These are phyloP conservation scores for Plecotus auritus DNA, from an alignment of 2,113 vertebrate genomes.

Conservation along the genomic window DNA sequence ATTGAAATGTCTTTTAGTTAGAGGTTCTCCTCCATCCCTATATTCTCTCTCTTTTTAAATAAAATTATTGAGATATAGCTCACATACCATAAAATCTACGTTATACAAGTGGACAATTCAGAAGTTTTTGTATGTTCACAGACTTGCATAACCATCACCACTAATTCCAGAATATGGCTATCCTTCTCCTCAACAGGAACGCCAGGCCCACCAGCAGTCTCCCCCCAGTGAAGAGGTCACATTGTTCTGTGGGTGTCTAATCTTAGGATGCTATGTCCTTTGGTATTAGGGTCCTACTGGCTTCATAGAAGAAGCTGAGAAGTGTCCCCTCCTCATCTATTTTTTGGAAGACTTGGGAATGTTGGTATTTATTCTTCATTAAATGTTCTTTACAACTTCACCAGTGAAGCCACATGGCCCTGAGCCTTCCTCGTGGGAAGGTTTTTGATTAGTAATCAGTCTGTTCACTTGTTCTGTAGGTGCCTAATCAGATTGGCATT, in stretches of 20 bases:
- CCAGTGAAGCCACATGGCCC: not conserved
- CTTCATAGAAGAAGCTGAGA: not conserved
- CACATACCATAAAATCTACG: not conserved
- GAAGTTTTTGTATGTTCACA: not conserved
- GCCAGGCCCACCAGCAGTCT: not conserved
- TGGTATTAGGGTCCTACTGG: not conserved
- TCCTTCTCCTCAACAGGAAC: not conserved
- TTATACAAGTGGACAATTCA: not conserved
- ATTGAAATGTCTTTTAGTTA: not conserved
- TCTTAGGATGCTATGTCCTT: not conserved
- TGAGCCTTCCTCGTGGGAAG: not conserved
- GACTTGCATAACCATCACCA: not conserved
- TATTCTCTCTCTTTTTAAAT: not conserved
- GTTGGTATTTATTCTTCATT: not conserved
- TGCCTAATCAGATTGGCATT: not conserved
- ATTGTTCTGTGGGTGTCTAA: not conserved
- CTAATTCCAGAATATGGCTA: not conserved
- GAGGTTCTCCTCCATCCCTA: not conserved
- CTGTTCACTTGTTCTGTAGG: not conserved
- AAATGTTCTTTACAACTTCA: not conserved
- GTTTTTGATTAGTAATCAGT: not conserved
- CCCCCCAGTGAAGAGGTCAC: not conserved
- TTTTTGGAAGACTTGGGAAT: not conserved
- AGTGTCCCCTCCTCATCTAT: not conserved
- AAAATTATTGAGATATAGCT: not conserved